Evolutionary conservation across 2,113 vertebrate genomes (phyloP).

Genomic region (Eclectus roratus): DNA sequence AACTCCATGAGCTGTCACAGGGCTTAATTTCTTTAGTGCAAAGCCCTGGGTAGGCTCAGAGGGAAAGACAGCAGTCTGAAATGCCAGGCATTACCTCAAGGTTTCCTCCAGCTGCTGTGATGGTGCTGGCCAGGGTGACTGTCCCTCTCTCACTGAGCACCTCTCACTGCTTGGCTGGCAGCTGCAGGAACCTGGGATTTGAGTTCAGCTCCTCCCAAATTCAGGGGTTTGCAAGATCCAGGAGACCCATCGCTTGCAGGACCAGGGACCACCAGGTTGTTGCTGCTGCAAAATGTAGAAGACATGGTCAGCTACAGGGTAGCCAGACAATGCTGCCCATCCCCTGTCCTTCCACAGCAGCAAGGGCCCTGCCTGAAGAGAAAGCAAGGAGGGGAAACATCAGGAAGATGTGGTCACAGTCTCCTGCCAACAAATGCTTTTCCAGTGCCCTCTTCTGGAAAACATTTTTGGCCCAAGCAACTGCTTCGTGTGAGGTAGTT

Average conservation of each 20-base stretch:
- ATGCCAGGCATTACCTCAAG: not conserved
- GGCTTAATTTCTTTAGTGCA: not conserved
- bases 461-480: not conserved
- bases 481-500: not conserved
- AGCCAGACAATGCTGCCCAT: not conserved
- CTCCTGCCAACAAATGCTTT: constrained; percentile 45
- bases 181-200: not conserved
- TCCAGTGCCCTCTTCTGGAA: constrained; percentile 69
- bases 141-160: not conserved
- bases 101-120: not conserved
- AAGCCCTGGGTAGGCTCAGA: not conserved
- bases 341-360: not conserved
- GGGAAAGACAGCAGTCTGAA: not conserved
- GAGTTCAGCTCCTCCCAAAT: not conserved
- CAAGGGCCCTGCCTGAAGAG: not conserved
- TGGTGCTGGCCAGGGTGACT: not conserved
- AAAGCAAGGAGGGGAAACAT: not conserved
- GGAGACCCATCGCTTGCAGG: not conserved
- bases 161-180: not conserved
- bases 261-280: not conserved
- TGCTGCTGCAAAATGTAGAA: not conserved
- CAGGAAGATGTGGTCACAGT: not conserved
- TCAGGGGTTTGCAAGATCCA: not conserved
- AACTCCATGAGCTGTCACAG: not conserved
- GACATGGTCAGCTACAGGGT: not conserved